phyloP scores from a whole-genome alignment of 1,140 invertebrate genomes.

The Maniola jurtina region DNA sequence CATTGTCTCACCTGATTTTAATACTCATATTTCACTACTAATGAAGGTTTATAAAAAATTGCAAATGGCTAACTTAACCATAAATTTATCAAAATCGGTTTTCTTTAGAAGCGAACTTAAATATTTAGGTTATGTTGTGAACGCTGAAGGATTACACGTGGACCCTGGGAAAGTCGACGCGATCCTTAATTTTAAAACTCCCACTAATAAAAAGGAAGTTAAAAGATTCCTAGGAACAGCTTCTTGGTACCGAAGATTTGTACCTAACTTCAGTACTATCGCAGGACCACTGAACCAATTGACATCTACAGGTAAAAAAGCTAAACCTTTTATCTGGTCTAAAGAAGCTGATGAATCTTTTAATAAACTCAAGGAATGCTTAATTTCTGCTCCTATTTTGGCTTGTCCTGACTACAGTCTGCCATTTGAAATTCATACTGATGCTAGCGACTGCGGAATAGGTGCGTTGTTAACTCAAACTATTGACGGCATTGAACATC shows the following conservation, averaged over 20 bases:
- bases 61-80: not conserved
- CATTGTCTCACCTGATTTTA: conserved; percentile 35
- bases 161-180: conserved; percentile 18
- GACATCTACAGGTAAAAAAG: conserved; percentile 16
- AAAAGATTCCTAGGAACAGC: no score
- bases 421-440: conserved; percentile 39
- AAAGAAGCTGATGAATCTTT: no score
- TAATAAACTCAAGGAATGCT: no score
- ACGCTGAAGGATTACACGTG: conserved; percentile 4
- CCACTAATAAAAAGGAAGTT: no score
- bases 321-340: no score
- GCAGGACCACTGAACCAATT: conserved; percentile 18
- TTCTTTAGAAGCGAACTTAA: conserved; percentile 12
- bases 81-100: no score
- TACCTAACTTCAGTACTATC: no score
- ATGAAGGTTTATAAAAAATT: conserved; percentile 51
- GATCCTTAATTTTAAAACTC: conserved; percentile 19
- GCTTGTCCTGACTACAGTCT: conserved; percentile 28
- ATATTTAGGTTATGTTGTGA: conserved; percentile 19
- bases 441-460: conserved; percentile 34
- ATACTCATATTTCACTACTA: conserved; percentile 46
- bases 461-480: conserved; percentile 34
- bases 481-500: conserved; percentile 34
- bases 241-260: no score
- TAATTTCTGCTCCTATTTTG: conserved; percentile 29